Evolutionary conservation across 2,113 vertebrate species (phyloP), one percentile per base, ranked within the genome.

Genomic region (Monarcha castaneiventris): DNA sequence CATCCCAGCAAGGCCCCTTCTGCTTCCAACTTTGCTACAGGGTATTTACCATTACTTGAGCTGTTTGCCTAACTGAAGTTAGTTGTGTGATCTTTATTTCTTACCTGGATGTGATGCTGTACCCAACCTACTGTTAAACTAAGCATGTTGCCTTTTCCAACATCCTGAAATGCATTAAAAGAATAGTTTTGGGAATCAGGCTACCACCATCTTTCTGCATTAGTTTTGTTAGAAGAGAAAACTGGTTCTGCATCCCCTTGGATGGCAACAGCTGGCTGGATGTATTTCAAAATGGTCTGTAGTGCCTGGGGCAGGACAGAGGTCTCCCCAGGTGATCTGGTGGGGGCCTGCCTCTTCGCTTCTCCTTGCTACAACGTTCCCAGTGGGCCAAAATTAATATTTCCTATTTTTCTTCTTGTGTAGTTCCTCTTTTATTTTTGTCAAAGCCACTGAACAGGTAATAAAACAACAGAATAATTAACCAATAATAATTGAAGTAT

Each of bases 381-480:
- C 44, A 89, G 68, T 3, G 2, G 48, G 43, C 39, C 55, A 84
- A 49, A 89, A 75, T 43, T 10, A 75, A 25, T 78, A 83, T 82
- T 89, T 86, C 12, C 49, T 56, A 13, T 61, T 74, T 22, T n/a
- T 90, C 49, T 81, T 81, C 44, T 67, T 37, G 20, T 26, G 27
- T 81, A 81, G 17, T 74, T 94, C 59, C 35, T 85, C 43, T 86
- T 91, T 41, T 46, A 19, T 81, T 92, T 93, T 80, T 82, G 69
- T 95, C 86, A 90, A 92, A 95, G 88, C 73, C 35, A 71, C 63
- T 78, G 64, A 93, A 69, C 58, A 89, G 37, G 68, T 92, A 90
- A 69, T 94, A 96, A 93, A 90, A 68, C 79, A 84, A 63, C 5
- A 4, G 52, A 75, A 64, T 71, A 96, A 94, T 96, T 95, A 96